Evolutionary conservation across 2,113 vertebrate species (phyloP).

Genomic region (Festucalex cinctus): DNA sequence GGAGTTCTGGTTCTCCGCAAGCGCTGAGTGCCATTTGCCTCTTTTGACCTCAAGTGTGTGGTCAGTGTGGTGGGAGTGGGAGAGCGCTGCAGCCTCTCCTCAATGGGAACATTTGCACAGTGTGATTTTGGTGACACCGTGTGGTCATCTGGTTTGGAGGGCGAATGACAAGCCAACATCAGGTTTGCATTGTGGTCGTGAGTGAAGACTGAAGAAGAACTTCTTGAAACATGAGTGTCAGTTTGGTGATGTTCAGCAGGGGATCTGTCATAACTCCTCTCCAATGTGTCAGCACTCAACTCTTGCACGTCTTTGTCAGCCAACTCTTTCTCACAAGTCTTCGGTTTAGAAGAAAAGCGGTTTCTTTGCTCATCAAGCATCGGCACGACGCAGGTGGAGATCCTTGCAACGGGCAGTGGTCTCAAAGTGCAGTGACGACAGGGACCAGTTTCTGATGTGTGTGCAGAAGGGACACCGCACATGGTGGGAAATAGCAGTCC

Average conservation of each 20-base stretch:
- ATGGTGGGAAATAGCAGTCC: not conserved
- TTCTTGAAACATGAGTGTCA: not conserved
- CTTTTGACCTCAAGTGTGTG: conserved; percentile 12
- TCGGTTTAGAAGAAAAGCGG: not conserved
- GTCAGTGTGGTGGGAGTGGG: conserved; percentile 12
- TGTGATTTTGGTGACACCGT: conserved; percentile 6
- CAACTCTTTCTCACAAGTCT: conserved; percentile 12
- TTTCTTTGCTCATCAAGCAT: not conserved
- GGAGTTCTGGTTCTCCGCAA: conserved; percentile 47
- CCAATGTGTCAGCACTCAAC: conserved; percentile 6
- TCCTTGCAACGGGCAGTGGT: not conserved
- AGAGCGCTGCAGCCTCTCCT: conserved; percentile 31
- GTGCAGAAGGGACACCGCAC: not conserved
- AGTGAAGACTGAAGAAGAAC: conserved; percentile 6
- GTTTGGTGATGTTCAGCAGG: conserved; percentile 5
- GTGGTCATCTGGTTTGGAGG: conserved; percentile 1
- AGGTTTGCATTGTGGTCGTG: conserved; percentile 61
- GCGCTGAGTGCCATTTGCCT: not conserved
- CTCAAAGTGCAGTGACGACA: conserved; percentile 5
- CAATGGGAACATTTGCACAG: not conserved
- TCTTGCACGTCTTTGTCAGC: not conserved
- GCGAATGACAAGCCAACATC: conserved; percentile 5
- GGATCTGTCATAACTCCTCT: conserved; percentile 4
- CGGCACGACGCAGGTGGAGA: not conserved
- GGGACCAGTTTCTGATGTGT: not conserved